phyloP scores from a whole-genome alignment of 2,797 vertebrate genomes.

The Hippoglossus hippoglossus region DNA sequence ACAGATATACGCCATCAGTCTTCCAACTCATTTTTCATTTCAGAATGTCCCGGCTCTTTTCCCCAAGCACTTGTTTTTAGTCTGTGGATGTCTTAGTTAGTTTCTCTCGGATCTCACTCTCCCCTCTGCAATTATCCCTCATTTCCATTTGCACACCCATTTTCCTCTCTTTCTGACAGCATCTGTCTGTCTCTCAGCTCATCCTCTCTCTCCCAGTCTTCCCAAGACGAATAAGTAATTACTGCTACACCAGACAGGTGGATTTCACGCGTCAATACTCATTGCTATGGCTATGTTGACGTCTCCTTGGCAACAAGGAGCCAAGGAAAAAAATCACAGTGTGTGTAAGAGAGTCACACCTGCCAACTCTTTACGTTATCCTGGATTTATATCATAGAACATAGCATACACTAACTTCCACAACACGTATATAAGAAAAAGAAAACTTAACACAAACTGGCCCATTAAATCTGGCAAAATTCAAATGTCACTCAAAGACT shows the following conservation, averaged over 20 bases:
- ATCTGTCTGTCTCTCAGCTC: conserved; percentile 53
- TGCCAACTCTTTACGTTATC: conserved; percentile 10
- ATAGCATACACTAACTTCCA: background rate
- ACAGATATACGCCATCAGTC: conserved; percentile 37
- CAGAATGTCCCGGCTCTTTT: conserved; percentile 13
- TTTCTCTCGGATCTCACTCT: conserved; percentile 35
- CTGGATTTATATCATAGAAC: background rate
- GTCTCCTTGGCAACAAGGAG: conserved; percentile 69
- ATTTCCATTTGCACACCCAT: conserved; percentile 64
- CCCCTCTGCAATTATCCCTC: conserved; percentile 59
- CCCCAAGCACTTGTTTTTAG: conserved; percentile 10
- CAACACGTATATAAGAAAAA: background rate
- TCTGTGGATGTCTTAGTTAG: conserved; percentile 17
- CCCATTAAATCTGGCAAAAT: too few species aligned
- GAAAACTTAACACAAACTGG: background rate
- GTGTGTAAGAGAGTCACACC: conserved; percentile 21
- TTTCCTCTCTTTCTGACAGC: conserved; percentile 52
- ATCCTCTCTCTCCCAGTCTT: conserved; percentile 49
- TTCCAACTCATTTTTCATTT: conserved; percentile 28
- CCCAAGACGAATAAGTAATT: conserved; percentile 73
- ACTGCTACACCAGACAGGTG: conserved; percentile 73
- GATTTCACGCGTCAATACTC: conserved; percentile 79
- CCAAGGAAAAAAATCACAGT: conserved; percentile 31
- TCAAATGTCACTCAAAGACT: background rate
- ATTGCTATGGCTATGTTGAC: conserved; percentile 68